A percentile compares a stretch with the other conserved stretches of the same genome.
Conservation (phyloP, 2,797 vertebrate species). For the Syncerus caffer region DNA sequence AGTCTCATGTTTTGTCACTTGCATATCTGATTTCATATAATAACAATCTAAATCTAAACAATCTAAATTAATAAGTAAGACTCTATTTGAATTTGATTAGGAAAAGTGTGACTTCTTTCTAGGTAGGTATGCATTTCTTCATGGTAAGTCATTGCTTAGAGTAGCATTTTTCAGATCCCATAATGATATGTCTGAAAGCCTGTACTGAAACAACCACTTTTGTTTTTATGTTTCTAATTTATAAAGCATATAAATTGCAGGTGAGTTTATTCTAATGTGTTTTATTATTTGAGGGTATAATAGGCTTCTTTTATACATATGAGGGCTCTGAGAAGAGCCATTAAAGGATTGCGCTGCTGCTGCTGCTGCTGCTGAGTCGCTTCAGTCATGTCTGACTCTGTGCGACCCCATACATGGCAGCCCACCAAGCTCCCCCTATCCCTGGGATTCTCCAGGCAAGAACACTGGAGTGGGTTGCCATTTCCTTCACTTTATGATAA, state of each 20-base stretch:
- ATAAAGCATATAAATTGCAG: neutral
- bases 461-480: no score
- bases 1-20: neutral
- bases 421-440: no score
- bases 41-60: neutral
- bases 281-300: neutral
- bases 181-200: neutral
- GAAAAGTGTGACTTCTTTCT: neutral
- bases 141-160: neutral
- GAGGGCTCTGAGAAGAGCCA: neutral
- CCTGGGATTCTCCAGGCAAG: no score
- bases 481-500: neutral
- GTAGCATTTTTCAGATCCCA: neutral
- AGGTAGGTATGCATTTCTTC: neutral
- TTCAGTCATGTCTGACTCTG: no score
- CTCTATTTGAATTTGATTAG: neutral
- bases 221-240: slow-evolving; percentile 21
- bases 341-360: neutral
- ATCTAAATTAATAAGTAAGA: neutral
- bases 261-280: neutral
- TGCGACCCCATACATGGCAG: no score
- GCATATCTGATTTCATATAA: neutral
- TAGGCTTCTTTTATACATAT: neutral
- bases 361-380: no score
- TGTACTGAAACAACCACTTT: neutral